These are phyloP conservation scores for Byasa hedistus DNA, from an alignment of 2,888 invertebrate genomes.

Conservation along the genomic window DNA sequence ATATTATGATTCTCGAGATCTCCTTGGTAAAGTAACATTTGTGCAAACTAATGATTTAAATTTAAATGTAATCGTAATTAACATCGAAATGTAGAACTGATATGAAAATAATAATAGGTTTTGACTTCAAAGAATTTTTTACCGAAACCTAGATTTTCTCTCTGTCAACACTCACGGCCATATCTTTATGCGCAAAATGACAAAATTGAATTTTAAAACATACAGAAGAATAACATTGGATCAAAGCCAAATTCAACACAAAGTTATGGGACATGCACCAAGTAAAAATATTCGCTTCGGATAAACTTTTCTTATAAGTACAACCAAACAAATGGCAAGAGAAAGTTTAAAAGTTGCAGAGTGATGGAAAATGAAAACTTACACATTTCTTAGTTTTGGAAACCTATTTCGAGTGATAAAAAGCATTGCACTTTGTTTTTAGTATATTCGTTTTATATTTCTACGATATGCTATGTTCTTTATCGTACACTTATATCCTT, in stretches of 20 bases:
- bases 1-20: no score
- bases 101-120: no score
- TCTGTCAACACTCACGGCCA: background rate
- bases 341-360: conserved; percentile 26
- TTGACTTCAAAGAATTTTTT: no score
- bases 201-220: conserved; percentile 17
- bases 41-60: no score
- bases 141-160: no score
- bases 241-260: conserved; percentile 26
- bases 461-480: background rate
- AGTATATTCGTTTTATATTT: background rate
- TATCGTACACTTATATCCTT: background rate
- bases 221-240: conserved; percentile 25
- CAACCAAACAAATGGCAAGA: conserved; percentile 26
- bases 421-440: background rate
- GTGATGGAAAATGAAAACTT: conserved; percentile 23
- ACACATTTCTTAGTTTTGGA: conserved; percentile 10
- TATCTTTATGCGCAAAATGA: conserved; percentile 7
- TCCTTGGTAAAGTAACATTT: no score
- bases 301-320: conserved; percentile 29
- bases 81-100: no score
- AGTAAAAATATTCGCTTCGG: conserved; percentile 25
- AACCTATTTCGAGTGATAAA: conserved; percentile 16
- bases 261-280: conserved; percentile 29
- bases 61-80: no score